These are phyloP conservation scores for Caenorhabditis brenneri DNA, from an alignment of 1,140 invertebrate species.

Conservation along the genomic window DNA sequence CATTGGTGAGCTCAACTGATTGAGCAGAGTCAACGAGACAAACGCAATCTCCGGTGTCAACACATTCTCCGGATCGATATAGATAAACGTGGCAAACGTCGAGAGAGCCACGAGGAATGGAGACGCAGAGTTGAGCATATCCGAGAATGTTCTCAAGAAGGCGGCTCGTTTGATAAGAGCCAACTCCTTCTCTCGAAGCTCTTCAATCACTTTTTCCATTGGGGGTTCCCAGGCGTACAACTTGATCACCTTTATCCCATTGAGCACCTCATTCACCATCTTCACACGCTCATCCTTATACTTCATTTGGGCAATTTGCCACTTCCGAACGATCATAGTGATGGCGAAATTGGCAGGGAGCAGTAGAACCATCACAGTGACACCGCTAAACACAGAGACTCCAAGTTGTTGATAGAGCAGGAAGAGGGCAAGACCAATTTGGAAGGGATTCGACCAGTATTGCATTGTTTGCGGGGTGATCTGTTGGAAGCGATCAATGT, in stretches of 20 bases:
- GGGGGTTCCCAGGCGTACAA: conserved; percentile 91
- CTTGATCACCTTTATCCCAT: conserved; percentile 81
- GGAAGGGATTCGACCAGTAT: conserved; percentile 67
- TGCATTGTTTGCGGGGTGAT: conserved; percentile 67
- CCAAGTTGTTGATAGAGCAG: conserved; percentile 72
- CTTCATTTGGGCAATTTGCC: conserved; percentile 71
- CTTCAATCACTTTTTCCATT: conserved; percentile 76
- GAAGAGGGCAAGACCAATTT: conserved; percentile 69
- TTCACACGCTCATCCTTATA: conserved; percentile 76
- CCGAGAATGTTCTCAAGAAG: conserved; percentile 77
- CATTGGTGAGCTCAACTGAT: conserved; percentile 68
- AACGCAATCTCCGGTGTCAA: conserved; percentile 84
- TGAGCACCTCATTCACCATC: conserved; percentile 75
- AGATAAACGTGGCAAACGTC: conserved; percentile 87
- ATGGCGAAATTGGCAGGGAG: conserved; percentile 73
- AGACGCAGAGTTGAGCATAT: conserved; percentile 65
- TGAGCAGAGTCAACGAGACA: conserved; percentile 70
- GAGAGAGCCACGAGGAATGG: conserved; percentile 77
- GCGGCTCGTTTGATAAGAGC: conserved; percentile 56
- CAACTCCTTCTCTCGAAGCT: conserved; percentile 63
- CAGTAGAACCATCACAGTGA: conserved; percentile 69
- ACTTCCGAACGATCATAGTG: conserved; percentile 64
- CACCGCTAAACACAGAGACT: conserved; percentile 67
- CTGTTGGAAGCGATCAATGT: conserved; percentile 71
- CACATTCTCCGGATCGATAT: conserved; percentile 76